phyloP scores from a whole-genome alignment of 2,797 vertebrate species.

The Okamejei kenojei region DNA sequence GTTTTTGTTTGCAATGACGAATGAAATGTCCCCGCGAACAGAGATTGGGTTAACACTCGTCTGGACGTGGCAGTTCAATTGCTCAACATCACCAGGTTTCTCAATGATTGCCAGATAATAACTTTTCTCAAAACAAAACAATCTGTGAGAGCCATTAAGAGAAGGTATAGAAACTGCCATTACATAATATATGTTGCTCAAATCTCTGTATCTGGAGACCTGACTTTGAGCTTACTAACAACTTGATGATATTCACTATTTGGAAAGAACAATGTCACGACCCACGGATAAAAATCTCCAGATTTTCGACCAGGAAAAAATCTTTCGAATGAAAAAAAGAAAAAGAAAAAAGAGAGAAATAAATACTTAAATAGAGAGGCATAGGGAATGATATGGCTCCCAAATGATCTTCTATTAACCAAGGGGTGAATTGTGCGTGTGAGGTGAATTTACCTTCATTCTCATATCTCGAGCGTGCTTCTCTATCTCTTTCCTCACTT shows the following conservation, averaged over 20 bases:
- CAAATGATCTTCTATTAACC: not conserved
- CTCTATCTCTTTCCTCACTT: conserved; percentile 88
- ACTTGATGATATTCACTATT: not conserved
- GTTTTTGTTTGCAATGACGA: not conserved
- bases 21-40: not conserved
- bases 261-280: not conserved
- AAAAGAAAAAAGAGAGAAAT: not conserved
- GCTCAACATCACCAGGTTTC: not conserved
- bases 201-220: not conserved
- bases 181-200: not conserved
- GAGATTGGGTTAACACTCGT: not conserved
- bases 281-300: not conserved
- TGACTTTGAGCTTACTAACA: not conserved
- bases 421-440: not conserved
- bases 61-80: not conserved
- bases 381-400: too few relatives aligned
- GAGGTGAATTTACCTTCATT: conserved; percentile 74
- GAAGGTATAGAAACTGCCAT: too few relatives aligned
- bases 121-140: not conserved
- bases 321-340: not conserved
- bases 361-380: too few relatives aligned
- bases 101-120: not conserved
- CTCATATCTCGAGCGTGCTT: conserved; percentile 91
- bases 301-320: not conserved
- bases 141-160: too few relatives aligned